Conservation (phyloP, 92 coral and sea anemone species). For the Actinostola sp. region DNA sequence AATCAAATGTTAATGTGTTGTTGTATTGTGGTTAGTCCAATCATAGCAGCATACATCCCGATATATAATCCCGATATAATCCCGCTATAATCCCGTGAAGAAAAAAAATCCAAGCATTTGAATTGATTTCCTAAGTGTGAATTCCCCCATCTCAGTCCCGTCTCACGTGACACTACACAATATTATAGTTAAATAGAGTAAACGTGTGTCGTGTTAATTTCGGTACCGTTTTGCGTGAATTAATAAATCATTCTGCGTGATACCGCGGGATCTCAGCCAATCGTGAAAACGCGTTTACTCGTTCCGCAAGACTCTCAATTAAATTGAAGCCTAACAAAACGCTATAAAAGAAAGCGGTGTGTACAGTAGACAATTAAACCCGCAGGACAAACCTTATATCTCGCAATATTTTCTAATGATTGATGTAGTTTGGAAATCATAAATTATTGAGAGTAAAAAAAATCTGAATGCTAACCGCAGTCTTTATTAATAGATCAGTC, state of each 20-base stretch:
- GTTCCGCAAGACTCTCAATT: background rate
- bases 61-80: background rate
- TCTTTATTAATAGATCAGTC: too few relatives aligned
- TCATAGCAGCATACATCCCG: background rate
- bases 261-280: background rate
- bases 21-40: background rate
- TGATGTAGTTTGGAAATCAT: too few relatives aligned
- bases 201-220: background rate
- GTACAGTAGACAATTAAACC: background rate
- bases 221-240: background rate
- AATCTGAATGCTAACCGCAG: too few relatives aligned
- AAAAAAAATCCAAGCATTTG: background rate
- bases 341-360: background rate
- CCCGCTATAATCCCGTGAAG: background rate
- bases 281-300: background rate
- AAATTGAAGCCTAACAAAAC: background rate
- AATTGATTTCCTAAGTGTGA: background rate
- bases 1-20: slow-evolving; percentile 1
- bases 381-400: background rate
- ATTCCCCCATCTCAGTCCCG: background rate
- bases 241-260: background rate
- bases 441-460: too few relatives aligned
- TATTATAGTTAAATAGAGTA: background rate
- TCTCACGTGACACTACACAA: background rate
- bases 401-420: background rate